Conservation (phyloP, 2,113 vertebrate species). For the Xyliphius kryptos region DNA sequence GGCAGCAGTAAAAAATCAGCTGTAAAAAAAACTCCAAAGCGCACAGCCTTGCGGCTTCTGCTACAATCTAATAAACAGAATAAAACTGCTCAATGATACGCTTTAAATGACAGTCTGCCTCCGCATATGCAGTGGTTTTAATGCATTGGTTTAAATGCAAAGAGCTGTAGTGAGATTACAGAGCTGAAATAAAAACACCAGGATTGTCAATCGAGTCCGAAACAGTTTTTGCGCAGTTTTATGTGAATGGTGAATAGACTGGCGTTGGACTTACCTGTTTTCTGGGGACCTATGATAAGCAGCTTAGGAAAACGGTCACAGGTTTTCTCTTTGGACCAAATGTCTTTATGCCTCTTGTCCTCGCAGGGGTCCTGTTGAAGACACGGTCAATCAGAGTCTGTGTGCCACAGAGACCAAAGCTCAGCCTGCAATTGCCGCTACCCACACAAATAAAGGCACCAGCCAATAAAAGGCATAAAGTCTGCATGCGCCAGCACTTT, state of each 20-base stretch:
- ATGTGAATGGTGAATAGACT: background rate
- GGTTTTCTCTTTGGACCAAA: constrained; percentile 89
- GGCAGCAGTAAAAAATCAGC: constrained; percentile 12
- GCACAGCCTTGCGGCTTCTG: background rate
- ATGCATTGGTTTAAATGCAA: background rate
- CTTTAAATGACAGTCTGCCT: background rate
- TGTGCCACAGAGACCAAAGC: background rate
- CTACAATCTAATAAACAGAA: constrained; percentile 13
- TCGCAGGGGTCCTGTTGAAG: constrained; percentile 79
- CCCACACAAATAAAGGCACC: background rate
- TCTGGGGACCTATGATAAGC: constrained; percentile 82
- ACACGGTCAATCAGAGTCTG: constrained; percentile 10
- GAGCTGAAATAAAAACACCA: too few relatives aligned
- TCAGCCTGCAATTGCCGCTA: background rate
- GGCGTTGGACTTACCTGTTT: constrained; percentile 66
- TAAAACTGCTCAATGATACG: background rate
- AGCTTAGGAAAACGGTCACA: constrained; percentile 85
- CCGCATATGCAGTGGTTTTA: background rate
- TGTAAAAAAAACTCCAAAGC: background rate
- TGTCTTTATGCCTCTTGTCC: constrained; percentile 86
- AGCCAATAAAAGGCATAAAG: constrained; percentile 11
- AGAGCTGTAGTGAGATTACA: background rate
- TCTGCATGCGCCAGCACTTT: constrained; percentile 10
- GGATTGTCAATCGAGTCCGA: constrained; percentile 5
- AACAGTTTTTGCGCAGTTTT: constrained; percentile 17